A percentile compares a stretch with the other conserved stretches of the same genome.
Conservation (phyloP, 2,113 vertebrate genomes). For the Oncorhynchus nerka region DNA sequence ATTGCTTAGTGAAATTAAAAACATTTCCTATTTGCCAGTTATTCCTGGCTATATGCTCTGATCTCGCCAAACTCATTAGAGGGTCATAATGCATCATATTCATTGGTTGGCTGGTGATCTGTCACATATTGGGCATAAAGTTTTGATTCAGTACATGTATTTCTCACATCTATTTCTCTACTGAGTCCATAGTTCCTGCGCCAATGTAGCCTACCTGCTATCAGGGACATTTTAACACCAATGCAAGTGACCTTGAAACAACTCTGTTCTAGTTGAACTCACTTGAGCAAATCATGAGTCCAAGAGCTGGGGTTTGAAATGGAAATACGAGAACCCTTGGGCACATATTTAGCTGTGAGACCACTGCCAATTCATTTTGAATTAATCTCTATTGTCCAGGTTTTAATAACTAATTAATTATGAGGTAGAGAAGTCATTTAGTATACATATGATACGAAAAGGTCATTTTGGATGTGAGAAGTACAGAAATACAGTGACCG, state of each 20-base stretch:
- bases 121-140: slow-evolving; percentile 1
- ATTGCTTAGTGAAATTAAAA: background rate
- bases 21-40: too few species aligned
- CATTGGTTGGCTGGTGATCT: background rate
- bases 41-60: background rate
- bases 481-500: background rate
- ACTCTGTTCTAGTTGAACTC: slow-evolving; percentile 15
- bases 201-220: background rate
- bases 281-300: slow-evolving; percentile 29
- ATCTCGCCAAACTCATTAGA: background rate
- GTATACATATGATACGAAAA: background rate
- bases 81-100: background rate
- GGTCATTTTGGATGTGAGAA: background rate
- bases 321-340: slow-evolving; percentile 1
- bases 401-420: slow-evolving; percentile 28
- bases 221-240: background rate
- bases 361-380: slow-evolving; percentile 12
- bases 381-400: slow-evolving; percentile 32
- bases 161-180: background rate
- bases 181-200: background rate
- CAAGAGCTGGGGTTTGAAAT: slow-evolving; percentile 22
- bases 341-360: slow-evolving; percentile 4
- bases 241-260: slow-evolving; percentile 29
- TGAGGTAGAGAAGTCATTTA: background rate
- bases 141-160: slow-evolving; percentile 18